These are phyloP conservation scores for Oreochromis tanganicae DNA, from an alignment of 2,113 vertebrate species.

Conservation along the genomic window DNA sequence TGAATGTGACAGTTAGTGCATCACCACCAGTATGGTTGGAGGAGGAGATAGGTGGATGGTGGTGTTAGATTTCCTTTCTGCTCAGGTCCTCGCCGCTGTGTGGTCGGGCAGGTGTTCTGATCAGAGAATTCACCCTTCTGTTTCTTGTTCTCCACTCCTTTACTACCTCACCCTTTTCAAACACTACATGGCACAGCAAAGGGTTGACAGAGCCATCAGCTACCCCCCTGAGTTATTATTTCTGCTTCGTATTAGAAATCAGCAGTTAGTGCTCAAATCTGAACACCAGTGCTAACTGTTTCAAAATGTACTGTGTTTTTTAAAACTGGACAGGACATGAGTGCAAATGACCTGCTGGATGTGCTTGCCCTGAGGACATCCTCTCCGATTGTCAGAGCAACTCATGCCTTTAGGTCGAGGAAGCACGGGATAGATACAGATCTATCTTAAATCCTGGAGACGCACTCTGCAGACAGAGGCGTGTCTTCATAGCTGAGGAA, in stretches of 20 bases:
- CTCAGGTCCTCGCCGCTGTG: not conserved
- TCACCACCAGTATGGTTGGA: not conserved
- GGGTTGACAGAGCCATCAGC: constrained; percentile 67
- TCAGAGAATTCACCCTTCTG: constrained; percentile 12
- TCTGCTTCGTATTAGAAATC: not conserved
- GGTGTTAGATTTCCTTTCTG: constrained; percentile 5
- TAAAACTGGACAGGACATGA: constrained; percentile 1
- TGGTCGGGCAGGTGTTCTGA: constrained; percentile 15
- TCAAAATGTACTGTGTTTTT: not conserved
- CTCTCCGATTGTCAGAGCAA: constrained; percentile 6
- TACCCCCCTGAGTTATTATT: constrained; percentile 68
- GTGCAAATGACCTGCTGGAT: not conserved
- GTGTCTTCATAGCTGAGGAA: not conserved
- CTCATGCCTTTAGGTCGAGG: constrained; percentile 8
- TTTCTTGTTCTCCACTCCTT: constrained; percentile 27
- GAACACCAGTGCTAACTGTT: not conserved
- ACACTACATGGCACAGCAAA: constrained; percentile 52
- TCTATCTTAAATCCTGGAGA: constrained; percentile 17
- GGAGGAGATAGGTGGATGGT: not conserved
- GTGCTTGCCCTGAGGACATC: not conserved
- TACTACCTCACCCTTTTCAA: constrained; percentile 53
- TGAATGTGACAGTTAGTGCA: not conserved
- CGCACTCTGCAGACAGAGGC: not conserved
- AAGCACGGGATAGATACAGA: constrained; percentile 27
- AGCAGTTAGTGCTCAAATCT: not conserved